Evolutionary conservation across 2,797 vertebrate genomes (phyloP), one percentile per base, ranked within the genome.

Genomic region (Pogonophryne albipinna): DNA sequence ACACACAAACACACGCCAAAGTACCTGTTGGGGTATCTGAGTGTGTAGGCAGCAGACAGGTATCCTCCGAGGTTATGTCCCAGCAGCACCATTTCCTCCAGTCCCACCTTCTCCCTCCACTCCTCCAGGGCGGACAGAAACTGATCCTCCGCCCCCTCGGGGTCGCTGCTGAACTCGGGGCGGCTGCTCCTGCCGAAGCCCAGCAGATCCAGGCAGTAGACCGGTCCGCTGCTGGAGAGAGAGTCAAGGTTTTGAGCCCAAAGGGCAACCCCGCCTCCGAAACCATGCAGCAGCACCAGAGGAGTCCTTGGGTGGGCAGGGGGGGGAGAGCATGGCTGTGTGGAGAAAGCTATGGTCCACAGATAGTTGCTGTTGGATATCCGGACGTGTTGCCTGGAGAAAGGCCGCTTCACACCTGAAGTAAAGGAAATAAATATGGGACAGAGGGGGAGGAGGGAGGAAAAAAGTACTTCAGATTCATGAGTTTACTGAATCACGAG

Each of bases 41-140:
- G 92, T 0, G 97, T 88, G 68, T 99, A 99, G 66, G 96, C 96
- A 66, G 96, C 92, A 80, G 97, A 95, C 90, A 99, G 86, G 88
- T 96, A 99, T 66, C 96, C 97, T 79, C 98, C 98, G 0, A 99
- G 92, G 89, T 98, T 97, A 91, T 99, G 98, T 75, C 98, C 98
- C 64, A 99, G 95, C 74, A 99, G 89, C 90, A 98, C 95, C 95
- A 99, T 95, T 59, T 94, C 92, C 83, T 97, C 95, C 92, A 98
- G 82, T 11, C 96, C 95, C 51, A 98, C 84, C 41, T 91, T 94
- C 66, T 92, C 93, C 83, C 97, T 95, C 98, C 98, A 99, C 71
- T 98, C 96, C 84, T 99, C 98, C 85, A 99, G 92, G 14, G 97
- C 95, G 6, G 90, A 90, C 80, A 99, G 93, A 76, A 98, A 99